Conservation (phyloP, 2,888 invertebrate genomes). For the Monoplex corrugatus region DNA sequence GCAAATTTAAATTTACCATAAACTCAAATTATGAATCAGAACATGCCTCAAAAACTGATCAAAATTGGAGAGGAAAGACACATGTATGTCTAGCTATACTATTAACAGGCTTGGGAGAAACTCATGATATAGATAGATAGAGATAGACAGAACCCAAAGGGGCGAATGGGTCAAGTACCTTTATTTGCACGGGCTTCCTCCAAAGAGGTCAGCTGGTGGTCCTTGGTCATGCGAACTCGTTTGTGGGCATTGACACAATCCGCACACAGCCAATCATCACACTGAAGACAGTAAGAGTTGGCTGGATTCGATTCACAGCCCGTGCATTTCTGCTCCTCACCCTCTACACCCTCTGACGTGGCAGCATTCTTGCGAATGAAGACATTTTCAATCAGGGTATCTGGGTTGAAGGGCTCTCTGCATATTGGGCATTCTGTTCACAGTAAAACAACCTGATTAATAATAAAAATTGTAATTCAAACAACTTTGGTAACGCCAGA, state of each 20-base stretch:
- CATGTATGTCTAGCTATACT: too few relatives aligned
- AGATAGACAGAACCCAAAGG: too few relatives aligned
- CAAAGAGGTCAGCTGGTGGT: constrained; percentile 77
- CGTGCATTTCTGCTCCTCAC: constrained; percentile 85
- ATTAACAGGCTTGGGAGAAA: too few relatives aligned
- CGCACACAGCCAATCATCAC: constrained; percentile 95
- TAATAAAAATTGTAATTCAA: background rate
- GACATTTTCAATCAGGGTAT: constrained; percentile 56
- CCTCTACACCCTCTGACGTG: constrained; percentile 52
- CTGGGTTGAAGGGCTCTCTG: constrained; percentile 59
- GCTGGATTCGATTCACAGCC: constrained; percentile 92
- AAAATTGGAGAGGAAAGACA: too few relatives aligned
- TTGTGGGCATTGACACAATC: constrained; percentile 87
- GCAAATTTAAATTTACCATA: too few relatives aligned
- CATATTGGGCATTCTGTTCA: constrained; percentile 56
- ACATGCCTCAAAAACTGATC: too few relatives aligned
- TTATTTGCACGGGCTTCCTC: constrained; percentile 53
- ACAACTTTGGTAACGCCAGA: too few relatives aligned
- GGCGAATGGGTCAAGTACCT: too few relatives aligned
- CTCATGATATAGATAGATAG: too few relatives aligned
- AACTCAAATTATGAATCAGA: too few relatives aligned
- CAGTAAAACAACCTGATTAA: background rate
- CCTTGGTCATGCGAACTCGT: constrained; percentile 79
- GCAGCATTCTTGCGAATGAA: constrained; percentile 55
- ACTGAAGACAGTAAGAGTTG: constrained; percentile 92